phyloP scores from a whole-genome alignment of 2,113 vertebrate species.

The Dasyornis broadbenti region DNA sequence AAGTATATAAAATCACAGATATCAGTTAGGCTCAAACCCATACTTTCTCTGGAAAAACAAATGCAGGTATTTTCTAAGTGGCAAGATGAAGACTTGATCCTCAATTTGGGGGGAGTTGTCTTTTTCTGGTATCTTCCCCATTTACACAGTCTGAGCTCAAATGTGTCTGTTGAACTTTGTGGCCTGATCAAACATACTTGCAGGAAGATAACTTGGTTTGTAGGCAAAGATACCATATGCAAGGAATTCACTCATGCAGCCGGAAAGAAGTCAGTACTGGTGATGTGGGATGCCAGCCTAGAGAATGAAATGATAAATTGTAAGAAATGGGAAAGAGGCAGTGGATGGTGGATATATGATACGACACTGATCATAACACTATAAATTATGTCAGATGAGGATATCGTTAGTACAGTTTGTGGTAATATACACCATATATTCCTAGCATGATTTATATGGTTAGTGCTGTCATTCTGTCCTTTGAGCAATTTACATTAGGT shows the following conservation, averaged over 20 bases:
- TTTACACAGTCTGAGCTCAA: background rate
- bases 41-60: background rate
- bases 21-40: background rate
- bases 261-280: background rate
- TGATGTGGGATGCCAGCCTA: background rate
- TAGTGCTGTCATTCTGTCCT: background rate
- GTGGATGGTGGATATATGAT: background rate
- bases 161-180: background rate
- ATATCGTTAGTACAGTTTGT: background rate
- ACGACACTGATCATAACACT: background rate
- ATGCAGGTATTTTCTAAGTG: background rate
- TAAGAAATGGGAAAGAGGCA: background rate
- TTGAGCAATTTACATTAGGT: background rate
- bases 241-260: background rate
- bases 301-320: background rate
- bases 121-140: background rate
- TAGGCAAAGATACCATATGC: background rate
- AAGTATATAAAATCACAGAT: background rate
- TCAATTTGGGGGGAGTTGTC: background rate
- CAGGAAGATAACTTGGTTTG: background rate
- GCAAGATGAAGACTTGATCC: background rate
- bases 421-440: background rate
- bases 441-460: background rate
- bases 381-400: conserved; percentile 27
- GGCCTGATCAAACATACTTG: background rate